Base-by-base conservation (phyloP, 2,888 invertebrate genomes). In the Omphaloscelis lunosa region DNA sequence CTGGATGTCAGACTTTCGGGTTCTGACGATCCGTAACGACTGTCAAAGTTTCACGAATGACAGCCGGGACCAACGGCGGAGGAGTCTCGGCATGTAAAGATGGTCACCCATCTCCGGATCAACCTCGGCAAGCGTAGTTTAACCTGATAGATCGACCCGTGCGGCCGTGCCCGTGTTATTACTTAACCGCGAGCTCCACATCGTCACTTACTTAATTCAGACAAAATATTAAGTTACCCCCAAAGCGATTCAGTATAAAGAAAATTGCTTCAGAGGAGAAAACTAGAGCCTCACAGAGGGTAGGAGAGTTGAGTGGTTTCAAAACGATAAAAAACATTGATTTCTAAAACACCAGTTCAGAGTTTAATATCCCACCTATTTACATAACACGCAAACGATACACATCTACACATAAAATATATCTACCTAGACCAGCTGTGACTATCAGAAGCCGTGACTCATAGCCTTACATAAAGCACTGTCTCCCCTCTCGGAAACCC, bases 401-500 rank as follows among this genome's bases (percentile, higher is more conserved):
- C 53, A 59, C 17, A 75, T 83, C 63, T 77, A 77, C 58, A 58
- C 53, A 41, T n/a, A 63, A 82, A 61, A 65, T 34, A 68, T 71
- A 68, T 51, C 53, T 58, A 58, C 56, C 75, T 79, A 88, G 71
- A 76, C 72, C 85, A 82, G 66, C 87, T 88, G 85, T 75, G 82
- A 82, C 63, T 73, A 74, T 56, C 74, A 72, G 45, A 48, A 70
- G 27, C 41, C 56, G 79, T 89, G 89, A 87, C 67, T 79, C 88
- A 89, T 65, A 67, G 29, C 45, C 34, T 82, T 77, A 86, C 72
- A 81, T 85, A 84, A 87, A 86, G 80, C 74, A 61, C 48, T 75
- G 75, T 75, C 71, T 63, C 84, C 84, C 75, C 86, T 83, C 85
- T 81, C 85, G 72, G 91, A 91, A 91, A 84, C 92, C 90, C 67